Evolutionary conservation across 2,888 invertebrate genomes (phyloP).

Genomic region (Celastrina argiolus): DNA sequence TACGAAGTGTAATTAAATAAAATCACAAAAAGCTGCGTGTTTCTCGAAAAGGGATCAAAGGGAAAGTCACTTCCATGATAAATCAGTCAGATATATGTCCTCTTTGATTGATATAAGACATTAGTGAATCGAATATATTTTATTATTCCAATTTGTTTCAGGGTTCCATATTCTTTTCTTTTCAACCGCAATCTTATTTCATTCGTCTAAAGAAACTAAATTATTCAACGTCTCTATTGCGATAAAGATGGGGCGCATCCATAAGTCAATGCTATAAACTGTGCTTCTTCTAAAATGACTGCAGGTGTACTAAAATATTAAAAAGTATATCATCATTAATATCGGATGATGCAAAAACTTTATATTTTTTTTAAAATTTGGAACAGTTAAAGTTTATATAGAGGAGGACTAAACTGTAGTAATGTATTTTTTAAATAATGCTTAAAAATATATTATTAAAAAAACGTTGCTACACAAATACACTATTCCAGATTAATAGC

Average conservation of each 20-base stretch:
- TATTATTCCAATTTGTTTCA: constrained; percentile 7
- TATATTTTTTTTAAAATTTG: too few relatives aligned
- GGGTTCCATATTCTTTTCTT: not conserved
- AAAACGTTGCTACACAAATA: too few relatives aligned
- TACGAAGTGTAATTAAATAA: constrained; percentile 29
- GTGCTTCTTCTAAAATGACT: not conserved
- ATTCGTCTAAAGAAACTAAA: not conserved
- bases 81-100: constrained; percentile 21
- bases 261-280: not conserved
- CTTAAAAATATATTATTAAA: too few relatives aligned
- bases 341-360: too few relatives aligned
- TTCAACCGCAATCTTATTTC: constrained; percentile 13
- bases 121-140: constrained; percentile 18
- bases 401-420: too few relatives aligned
- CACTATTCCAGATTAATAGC: too few relatives aligned
- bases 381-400: too few relatives aligned
- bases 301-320: not conserved
- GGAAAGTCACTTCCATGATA: constrained; percentile 24
- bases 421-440: too few relatives aligned
- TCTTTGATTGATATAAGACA: constrained; percentile 19
- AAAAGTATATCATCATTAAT: too few relatives aligned
- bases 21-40: constrained; percentile 24
- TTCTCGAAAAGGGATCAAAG: constrained; percentile 26
- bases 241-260: constrained; percentile 9
- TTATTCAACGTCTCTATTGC: not conserved